Evolutionary conservation across 2,888 invertebrate species (phyloP).

Genomic region (Latheticus oryzae): DNA sequence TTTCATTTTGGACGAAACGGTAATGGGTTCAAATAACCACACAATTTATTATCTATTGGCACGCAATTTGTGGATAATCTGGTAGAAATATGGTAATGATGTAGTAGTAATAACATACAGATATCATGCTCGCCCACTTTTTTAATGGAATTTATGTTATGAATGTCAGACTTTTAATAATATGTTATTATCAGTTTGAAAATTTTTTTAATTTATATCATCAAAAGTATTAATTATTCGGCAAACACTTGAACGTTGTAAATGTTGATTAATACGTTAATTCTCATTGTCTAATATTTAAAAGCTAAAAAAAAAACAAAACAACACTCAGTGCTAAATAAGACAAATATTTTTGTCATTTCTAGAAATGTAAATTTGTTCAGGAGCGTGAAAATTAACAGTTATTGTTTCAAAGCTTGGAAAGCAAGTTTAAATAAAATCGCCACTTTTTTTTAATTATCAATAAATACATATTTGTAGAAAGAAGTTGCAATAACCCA

Average conservation of each 20-base stretch:
- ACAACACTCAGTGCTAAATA: conserved; percentile 21
- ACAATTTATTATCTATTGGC: conserved; percentile 1
- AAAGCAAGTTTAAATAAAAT: too few species aligned
- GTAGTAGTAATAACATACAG: conserved; percentile 7
- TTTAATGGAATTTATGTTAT: not conserved
- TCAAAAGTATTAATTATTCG: not conserved
- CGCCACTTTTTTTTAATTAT: too few species aligned
- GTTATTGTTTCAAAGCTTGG: not conserved
- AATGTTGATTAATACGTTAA: conserved; percentile 2
- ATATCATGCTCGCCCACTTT: conserved; percentile 21
- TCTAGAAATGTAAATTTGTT: conserved; percentile 7
- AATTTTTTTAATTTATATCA: conserved; percentile 2
- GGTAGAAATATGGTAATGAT: conserved; percentile 8
- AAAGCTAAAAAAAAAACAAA: too few species aligned
- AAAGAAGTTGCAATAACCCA: too few species aligned
- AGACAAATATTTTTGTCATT: conserved; percentile 18
- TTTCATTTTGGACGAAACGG: too few species aligned
- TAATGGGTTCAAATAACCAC: conserved; percentile 1
- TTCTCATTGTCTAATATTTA: too few species aligned
- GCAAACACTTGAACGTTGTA: conserved; percentile 5
- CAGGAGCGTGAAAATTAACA: conserved; percentile 11
- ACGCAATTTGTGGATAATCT: conserved; percentile 1
- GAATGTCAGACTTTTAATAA: conserved; percentile 14
- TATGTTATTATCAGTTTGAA: not conserved
- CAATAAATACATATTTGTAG: too few species aligned